Base-by-base conservation (phyloP, 2,888 invertebrate genomes). In the Cosmia trapezina region DNA sequence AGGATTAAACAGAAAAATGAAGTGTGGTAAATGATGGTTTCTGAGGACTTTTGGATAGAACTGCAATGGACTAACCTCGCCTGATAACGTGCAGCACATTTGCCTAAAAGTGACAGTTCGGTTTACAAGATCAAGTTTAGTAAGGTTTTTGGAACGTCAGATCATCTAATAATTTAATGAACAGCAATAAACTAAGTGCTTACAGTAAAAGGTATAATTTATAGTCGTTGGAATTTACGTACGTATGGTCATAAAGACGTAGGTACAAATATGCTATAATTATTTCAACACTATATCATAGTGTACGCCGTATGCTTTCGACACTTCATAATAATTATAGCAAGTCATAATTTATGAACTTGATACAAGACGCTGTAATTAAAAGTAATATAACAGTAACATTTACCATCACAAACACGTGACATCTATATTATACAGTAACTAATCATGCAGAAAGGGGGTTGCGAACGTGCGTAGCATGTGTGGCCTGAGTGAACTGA, bases 401-500 rank as follows among this genome's bases (percentile, higher is more conserved):
- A 89, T 88, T 86, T 89, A 92, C 88, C 89, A 92, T 90, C 89
- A 94, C 90, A 93, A 90, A 92, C 94, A 95, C 94, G 90, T 93
- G 92, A 96, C 95, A 95, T 93, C 92, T 95, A 94, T 92, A 87
- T 81, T 82, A 85, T 90, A 92, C 91, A 93, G 85, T 91, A 91
- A 92, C 94, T 94, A 94, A 93, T 92, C 96, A 96, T 96, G 96
- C 96, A 95, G 95, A 95, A 93, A 92, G 93, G 93, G 95, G 96
- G 96, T 95, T 95, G 96, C 96, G 96, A 96, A 96, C 96, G 96
- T 94, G 94, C 94, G 91, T 92, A 92, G 90, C 91, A 89, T 91
- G 89, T 92, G 90, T 92, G 89, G 88, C 91, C 89, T 91, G 88
- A 89, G 90, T 91, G 90, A 89, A 90, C 89, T 87, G 89, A 88